Percentiles rank a stretch among this genome's conserved stretches.
These are phyloP conservation scores for Thymelicus sylvestris DNA, from an alignment of 2,888 invertebrate genomes.

Conservation along the genomic window DNA sequence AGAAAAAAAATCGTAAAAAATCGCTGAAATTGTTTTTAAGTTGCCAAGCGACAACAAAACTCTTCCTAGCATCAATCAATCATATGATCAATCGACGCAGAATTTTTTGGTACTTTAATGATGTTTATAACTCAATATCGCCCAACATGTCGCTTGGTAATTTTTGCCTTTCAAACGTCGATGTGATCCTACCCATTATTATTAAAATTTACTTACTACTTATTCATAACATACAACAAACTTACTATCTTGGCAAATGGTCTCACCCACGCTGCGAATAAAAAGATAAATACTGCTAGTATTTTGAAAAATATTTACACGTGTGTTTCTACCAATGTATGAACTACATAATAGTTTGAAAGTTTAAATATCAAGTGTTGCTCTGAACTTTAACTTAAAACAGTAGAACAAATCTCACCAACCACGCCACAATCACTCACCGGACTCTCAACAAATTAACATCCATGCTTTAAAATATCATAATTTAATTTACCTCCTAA, in stretches of 20 bases:
- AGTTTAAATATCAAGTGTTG: neutral
- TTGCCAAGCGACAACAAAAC: too few relatives aligned
- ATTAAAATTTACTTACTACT: neutral
- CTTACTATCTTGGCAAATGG: neutral
- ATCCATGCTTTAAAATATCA: slow-evolving; percentile 40
- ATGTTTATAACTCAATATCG: too few relatives aligned
- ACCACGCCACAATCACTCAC: slow-evolving; percentile 10
- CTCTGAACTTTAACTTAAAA: neutral
- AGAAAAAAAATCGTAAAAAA: too few relatives aligned
- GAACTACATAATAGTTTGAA: neutral
- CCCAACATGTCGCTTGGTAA: too few relatives aligned
- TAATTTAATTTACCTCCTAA: slow-evolving; percentile 73
- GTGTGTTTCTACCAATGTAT: neutral
- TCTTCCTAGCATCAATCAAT: too few relatives aligned
- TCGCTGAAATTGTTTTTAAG: too few relatives aligned
- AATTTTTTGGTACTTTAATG: too few relatives aligned
- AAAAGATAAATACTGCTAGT: too few relatives aligned
- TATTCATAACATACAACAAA: neutral
- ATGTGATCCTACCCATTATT: too few relatives aligned
- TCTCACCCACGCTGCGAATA: too few relatives aligned
- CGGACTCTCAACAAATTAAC: slow-evolving; percentile 7
- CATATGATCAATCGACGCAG: too few relatives aligned
- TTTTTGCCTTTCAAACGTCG: too few relatives aligned
- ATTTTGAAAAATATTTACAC: neutral
- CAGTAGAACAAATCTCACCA: neutral